Conservation (phyloP, 2,888 invertebrate species). For the Campoplex nolae region DNA sequence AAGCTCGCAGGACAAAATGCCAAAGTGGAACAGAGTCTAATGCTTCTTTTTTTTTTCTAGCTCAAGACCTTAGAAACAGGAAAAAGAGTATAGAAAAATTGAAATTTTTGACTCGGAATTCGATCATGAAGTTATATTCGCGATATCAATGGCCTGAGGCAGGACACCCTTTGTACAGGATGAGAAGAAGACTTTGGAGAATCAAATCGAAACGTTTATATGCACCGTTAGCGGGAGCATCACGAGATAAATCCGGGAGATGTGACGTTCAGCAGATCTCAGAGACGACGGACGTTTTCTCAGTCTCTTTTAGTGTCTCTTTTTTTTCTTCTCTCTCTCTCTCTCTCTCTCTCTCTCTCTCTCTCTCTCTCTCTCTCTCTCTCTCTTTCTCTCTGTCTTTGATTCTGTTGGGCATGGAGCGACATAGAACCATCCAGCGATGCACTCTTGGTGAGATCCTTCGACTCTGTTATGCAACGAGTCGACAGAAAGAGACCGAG, state of each 20-base stretch:
- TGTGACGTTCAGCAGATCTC: slow-evolving; percentile 74
- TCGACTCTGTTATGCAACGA: slow-evolving; percentile 75
- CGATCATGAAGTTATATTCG: not conserved
- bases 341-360: slow-evolving; percentile 51
- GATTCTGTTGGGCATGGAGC: slow-evolving; percentile 26
- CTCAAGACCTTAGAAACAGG: too few species aligned
- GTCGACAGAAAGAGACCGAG: slow-evolving; percentile 52
- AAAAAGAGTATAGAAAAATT: not conserved
- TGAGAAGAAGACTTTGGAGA: slow-evolving; percentile 15
- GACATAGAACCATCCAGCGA: slow-evolving; percentile 49
- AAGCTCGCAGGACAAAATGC: not conserved
- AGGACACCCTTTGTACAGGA: slow-evolving; percentile 15
- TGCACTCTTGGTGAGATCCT: slow-evolving; percentile 36
- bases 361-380: slow-evolving; percentile 43
- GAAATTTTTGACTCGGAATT: not conserved
- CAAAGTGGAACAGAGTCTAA: not conserved
- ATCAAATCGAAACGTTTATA: slow-evolving; percentile 56
- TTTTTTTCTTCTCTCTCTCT: slow-evolving; percentile 35
- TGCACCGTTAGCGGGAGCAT: slow-evolving; percentile 56
- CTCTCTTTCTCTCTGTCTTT: slow-evolving; percentile 51
- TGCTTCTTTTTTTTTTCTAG: not conserved
- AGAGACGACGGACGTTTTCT: slow-evolving; percentile 67
- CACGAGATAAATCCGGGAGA: slow-evolving; percentile 63
- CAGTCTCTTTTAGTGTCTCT: slow-evolving; percentile 50
- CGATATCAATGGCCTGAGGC: not conserved